phyloP scores from a whole-genome alignment of 30 jellyfish, hydroid and myxozoan species.

The Hydractinia symbiolongicarpus region DNA sequence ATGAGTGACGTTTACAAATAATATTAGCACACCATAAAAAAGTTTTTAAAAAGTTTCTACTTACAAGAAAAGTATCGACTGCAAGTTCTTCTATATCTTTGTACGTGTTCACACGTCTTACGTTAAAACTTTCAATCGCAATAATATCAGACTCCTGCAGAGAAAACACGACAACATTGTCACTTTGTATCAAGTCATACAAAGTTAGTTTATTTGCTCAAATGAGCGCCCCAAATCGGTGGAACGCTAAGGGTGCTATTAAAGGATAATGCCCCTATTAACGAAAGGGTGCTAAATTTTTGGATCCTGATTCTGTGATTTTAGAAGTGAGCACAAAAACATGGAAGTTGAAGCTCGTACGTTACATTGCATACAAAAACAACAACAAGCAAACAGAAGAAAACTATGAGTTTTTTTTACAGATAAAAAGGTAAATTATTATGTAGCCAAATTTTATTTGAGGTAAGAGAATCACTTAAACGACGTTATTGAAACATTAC shows the following conservation, averaged over 20 bases:
- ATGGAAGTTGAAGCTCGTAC: no score
- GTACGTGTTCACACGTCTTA: constrained; percentile 28
- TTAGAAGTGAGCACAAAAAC: no score
- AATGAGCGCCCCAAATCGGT: not conserved
- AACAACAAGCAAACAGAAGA: no score
- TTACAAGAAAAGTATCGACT: constrained; percentile 28
- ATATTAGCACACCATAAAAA: not conserved
- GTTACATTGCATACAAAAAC: no score
- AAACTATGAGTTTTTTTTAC: no score
- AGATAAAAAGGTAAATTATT: no score
- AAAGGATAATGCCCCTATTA: no score
- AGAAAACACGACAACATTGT: not conserved
- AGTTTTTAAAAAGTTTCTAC: not conserved
- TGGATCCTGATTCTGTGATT: no score
- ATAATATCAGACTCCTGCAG: constrained; percentile 8
- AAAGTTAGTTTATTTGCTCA: not conserved
- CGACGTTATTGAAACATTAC: not conserved
- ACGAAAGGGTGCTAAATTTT: no score
- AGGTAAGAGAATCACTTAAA: no score
- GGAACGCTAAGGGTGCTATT: not conserved
- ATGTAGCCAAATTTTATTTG: no score
- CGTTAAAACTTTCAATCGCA: constrained; percentile 29
- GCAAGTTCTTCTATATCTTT: constrained; percentile 33
- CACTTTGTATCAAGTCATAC: not conserved
- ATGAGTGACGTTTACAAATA: not conserved